Evolutionary conservation across 2,113 vertebrate genomes (phyloP).

Genomic region (Casuarius casuarius): DNA sequence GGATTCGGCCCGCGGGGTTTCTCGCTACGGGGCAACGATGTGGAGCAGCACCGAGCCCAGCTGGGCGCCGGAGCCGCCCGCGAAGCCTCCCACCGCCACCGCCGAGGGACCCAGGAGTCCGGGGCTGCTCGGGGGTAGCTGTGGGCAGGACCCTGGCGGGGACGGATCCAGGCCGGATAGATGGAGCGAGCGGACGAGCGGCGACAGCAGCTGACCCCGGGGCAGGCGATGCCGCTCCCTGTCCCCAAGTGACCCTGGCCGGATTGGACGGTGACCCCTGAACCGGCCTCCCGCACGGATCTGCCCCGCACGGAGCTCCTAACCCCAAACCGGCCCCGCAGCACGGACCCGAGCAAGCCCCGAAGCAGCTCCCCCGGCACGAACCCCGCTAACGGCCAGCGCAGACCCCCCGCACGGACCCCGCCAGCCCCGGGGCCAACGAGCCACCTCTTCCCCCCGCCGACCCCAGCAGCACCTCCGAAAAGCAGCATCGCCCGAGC

Average conservation of each 20-base stretch:
- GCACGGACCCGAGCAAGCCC: too few relatives aligned
- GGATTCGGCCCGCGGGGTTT: neutral
- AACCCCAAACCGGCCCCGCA: neutral
- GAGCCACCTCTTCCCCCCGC: neutral
- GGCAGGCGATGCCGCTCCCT: neutral
- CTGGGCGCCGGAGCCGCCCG: too few relatives aligned
- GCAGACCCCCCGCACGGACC: neutral
- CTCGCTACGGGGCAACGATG: neutral
- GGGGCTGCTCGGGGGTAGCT: neutral
- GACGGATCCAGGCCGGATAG: neutral
- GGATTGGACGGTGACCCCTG: neutral
- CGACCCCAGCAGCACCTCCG: neutral
- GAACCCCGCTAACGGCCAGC: neutral
- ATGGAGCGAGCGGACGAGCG: fast-evolving
- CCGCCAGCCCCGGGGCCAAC: fast-evolving
- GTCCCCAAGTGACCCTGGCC: neutral
- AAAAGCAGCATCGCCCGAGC: neutral
- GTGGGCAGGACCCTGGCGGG: too few relatives aligned
- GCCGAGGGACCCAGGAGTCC: neutral
- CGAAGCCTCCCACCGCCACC: too few relatives aligned
- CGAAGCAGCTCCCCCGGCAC: neutral
- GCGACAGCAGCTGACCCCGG: fast-evolving
- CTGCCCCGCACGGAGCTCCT: fast-evolving
- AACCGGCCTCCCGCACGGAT: neutral
- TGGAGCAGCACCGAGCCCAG: neutral